Evolutionary conservation across 2,888 invertebrate species (phyloP).

Genomic region (Apamea monoglypha): DNA sequence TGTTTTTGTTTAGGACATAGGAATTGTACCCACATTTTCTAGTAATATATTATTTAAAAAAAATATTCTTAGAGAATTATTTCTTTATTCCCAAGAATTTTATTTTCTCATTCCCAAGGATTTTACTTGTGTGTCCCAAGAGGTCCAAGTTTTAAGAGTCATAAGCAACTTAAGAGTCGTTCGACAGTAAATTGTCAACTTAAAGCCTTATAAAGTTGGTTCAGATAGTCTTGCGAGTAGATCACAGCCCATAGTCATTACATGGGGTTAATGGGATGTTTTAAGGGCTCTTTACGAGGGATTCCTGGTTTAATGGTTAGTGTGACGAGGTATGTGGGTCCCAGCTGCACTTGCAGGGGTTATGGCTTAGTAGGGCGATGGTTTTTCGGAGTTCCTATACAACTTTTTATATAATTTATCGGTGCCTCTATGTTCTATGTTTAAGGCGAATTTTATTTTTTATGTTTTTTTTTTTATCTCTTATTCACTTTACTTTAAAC

Average conservation of each 20-base stretch:
- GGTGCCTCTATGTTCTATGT: too few relatives aligned
- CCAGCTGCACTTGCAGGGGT: slow-evolving; percentile 23
- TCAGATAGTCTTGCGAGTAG: slow-evolving; percentile 31
- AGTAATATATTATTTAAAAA: not conserved
- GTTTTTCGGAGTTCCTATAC: not conserved
- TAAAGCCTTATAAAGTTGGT: slow-evolving; percentile 38
- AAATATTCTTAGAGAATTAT: not conserved
- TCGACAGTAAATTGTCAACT: slow-evolving; percentile 51
- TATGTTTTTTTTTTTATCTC: too few relatives aligned
- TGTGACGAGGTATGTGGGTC: slow-evolving; percentile 24
- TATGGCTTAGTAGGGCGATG: slow-evolving; percentile 3
- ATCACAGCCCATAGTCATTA: slow-evolving; percentile 39
- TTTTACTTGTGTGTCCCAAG: not conserved
- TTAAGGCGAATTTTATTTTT: too few relatives aligned
- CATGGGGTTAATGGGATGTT: slow-evolving; percentile 21
- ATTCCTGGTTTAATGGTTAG: slow-evolving; percentile 36
- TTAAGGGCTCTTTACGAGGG: slow-evolving; percentile 37
- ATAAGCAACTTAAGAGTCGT: slow-evolving; percentile 8
- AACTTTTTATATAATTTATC: too few relatives aligned
- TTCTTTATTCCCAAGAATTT: not conserved
- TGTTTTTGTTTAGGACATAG: not conserved
- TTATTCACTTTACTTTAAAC: too few relatives aligned
- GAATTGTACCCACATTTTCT: not conserved
- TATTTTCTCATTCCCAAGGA: slow-evolving; percentile 3
- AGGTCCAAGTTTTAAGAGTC: not conserved